Conservation (phyloP, 2,113 vertebrate genomes). For the Steatornis caripensis region DNA sequence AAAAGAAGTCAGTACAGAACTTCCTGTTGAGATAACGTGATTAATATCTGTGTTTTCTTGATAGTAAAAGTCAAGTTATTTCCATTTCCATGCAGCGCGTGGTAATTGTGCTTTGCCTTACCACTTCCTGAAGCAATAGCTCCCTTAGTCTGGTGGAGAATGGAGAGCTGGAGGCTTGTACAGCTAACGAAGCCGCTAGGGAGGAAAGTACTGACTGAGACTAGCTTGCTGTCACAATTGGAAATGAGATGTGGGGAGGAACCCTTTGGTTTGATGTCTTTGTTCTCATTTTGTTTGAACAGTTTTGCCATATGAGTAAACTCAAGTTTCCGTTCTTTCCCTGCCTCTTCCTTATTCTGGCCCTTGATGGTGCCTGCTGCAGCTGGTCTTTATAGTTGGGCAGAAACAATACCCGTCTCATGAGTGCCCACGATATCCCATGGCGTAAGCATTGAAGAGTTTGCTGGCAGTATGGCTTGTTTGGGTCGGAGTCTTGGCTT, state of each 20-base stretch:
- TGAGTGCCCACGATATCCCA: fast-evolving
- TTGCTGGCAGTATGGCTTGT: neutral
- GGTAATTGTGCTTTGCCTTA: neutral
- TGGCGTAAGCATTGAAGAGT: neutral
- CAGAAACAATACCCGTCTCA: neutral
- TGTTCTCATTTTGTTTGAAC: neutral
- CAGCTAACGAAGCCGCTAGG: neutral
- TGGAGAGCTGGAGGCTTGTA: neutral
- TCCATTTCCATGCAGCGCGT: neutral
- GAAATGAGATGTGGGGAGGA: neutral
- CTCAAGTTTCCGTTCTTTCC: neutral
- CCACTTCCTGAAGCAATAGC: neutral
- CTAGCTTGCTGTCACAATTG: neutral
- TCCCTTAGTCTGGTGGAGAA: neutral
- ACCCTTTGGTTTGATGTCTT: neutral
- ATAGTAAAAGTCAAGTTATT: neutral
- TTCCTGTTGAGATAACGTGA: neutral
- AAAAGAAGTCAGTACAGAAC: neutral
- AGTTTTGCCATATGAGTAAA: neutral
- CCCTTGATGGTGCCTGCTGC: neutral
- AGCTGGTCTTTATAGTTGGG: neutral
- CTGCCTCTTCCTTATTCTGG: neutral
- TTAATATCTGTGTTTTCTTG: neutral
- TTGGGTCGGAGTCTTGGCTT: neutral
- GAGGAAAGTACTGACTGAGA: neutral